phyloP scores from a whole-genome alignment of 2,113 vertebrate species.

The Chamaea fasciata region DNA sequence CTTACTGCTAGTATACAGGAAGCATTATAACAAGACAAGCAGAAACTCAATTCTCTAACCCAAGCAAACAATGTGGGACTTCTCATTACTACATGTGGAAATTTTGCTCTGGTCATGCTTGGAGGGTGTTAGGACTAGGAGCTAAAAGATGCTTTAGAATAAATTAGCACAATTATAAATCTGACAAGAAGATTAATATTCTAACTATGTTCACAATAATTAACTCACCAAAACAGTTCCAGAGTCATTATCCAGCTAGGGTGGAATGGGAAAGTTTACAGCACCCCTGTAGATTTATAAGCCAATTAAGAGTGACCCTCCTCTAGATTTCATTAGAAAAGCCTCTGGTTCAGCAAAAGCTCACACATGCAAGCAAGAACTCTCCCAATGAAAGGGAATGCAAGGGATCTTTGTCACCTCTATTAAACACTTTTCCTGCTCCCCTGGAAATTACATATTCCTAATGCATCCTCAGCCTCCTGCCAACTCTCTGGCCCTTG shows the following conservation, averaged over 20 bases:
- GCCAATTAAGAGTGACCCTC: constrained; percentile 39
- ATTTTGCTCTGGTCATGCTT: neutral
- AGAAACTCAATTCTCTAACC: neutral
- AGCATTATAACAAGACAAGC: neutral
- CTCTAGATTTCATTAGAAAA: constrained; percentile 36
- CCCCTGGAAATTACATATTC: neutral
- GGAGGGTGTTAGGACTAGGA: neutral
- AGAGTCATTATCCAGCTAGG: constrained; percentile 18
- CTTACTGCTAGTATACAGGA: neutral
- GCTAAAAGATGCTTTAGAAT: neutral
- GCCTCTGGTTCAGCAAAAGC: constrained; percentile 23
- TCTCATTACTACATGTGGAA: neutral
- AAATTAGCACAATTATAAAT: constrained; percentile 41
- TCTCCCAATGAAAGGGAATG: neutral
- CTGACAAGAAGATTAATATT: constrained; percentile 53
- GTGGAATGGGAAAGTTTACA: constrained; percentile 30
- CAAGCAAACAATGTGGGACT: neutral
- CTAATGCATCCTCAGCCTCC: neutral
- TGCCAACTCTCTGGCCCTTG: neutral
- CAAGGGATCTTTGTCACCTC: neutral
- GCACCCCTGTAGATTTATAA: constrained; percentile 47
- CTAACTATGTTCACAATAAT: constrained; percentile 38
- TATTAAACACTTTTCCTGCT: neutral
- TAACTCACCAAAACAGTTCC: constrained; percentile 45
- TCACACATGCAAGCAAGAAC: neutral